Evolutionary conservation across 2,113 vertebrate species (phyloP).

Genomic region (Nannobrachium achirus): DNA sequence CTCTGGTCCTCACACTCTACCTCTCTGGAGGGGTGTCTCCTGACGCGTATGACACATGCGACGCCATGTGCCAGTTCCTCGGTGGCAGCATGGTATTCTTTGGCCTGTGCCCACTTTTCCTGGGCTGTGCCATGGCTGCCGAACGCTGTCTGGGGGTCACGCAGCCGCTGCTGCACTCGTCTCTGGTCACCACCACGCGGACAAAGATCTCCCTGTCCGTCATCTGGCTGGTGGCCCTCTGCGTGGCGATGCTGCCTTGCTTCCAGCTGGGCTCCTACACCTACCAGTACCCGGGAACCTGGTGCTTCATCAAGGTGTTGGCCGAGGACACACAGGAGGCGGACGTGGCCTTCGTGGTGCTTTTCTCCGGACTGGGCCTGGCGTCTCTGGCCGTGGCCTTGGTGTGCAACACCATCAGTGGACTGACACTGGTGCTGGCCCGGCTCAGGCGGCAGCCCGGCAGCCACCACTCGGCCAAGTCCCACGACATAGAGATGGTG

Average conservation of each 20-base stretch:
- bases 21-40: conserved; percentile 54
- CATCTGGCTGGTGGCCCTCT: conserved; percentile 80
- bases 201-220: conserved; percentile 77
- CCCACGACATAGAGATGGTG: conserved; percentile 92
- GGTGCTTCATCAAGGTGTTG: conserved; percentile 87
- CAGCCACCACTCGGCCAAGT: conserved; percentile 75
- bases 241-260: conserved; percentile 84
- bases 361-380: conserved; percentile 86
- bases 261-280: conserved; percentile 83
- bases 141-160: conserved; percentile 90
- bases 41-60: conserved; percentile 57
- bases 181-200: conserved; percentile 80
- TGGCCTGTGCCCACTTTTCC: conserved; percentile 87
- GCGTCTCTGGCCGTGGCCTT: conserved; percentile 80
- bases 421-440: conserved; percentile 82
- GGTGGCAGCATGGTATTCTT: conserved; percentile 93
- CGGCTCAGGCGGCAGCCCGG: conserved; percentile 77
- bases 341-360: conserved; percentile 80
- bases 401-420: conserved; percentile 88
- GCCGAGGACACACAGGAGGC: conserved; percentile 59
- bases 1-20: conserved; percentile 85
- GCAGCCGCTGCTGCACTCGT: conserved; percentile 83
- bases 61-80: conserved; percentile 84
- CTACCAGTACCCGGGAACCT: conserved; percentile 84
- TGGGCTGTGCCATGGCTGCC: conserved; percentile 89